Conservation (phyloP, 2,888 invertebrate genomes). For the Hydropsyche betteni region DNA sequence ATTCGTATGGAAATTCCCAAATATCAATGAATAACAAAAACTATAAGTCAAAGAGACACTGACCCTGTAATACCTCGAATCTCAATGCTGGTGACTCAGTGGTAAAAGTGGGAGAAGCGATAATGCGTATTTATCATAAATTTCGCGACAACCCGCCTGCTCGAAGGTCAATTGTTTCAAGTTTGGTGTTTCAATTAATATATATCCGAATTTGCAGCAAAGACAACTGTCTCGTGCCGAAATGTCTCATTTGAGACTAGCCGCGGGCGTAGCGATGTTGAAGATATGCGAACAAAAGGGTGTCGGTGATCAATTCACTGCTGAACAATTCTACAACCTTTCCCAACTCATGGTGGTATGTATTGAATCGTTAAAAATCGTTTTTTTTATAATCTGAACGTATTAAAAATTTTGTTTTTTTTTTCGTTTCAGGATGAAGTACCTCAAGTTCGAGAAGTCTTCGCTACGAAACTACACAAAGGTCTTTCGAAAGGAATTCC, state of each 20-base stretch:
- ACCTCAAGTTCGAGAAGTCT: conserved; percentile 86
- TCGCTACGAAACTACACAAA: conserved; percentile 92
- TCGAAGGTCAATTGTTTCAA: not conserved
- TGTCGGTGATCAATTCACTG: conserved; percentile 93
- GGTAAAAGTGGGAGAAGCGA: too few species aligned
- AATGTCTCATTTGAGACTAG: conserved; percentile 91
- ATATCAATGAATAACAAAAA: too few species aligned
- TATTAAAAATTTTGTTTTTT: not conserved
- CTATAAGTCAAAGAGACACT: too few species aligned
- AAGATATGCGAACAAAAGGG: conserved; percentile 97
- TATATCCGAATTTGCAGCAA: conserved; percentile 64
- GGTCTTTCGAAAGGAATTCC: conserved; percentile 84
- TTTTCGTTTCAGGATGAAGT: conserved; percentile 72
- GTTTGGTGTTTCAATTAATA: conserved; percentile 20
- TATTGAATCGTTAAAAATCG: conserved; percentile 51
- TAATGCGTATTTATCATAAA: too few species aligned
- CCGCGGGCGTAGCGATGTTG: conserved; percentile 94
- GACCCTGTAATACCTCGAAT: too few species aligned
- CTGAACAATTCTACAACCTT: conserved; percentile 93
- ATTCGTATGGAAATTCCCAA: too few species aligned
- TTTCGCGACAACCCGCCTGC: too few species aligned
- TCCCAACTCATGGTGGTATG: conserved; percentile 88
- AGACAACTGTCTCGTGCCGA: conserved; percentile 83
- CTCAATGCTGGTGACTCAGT: too few species aligned
- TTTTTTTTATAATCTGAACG: not conserved